Evolutionary conservation across 2,888 invertebrate species (phyloP), one percentile per base, ranked within the genome.

Genomic region (Nymphalis urticae): DNA sequence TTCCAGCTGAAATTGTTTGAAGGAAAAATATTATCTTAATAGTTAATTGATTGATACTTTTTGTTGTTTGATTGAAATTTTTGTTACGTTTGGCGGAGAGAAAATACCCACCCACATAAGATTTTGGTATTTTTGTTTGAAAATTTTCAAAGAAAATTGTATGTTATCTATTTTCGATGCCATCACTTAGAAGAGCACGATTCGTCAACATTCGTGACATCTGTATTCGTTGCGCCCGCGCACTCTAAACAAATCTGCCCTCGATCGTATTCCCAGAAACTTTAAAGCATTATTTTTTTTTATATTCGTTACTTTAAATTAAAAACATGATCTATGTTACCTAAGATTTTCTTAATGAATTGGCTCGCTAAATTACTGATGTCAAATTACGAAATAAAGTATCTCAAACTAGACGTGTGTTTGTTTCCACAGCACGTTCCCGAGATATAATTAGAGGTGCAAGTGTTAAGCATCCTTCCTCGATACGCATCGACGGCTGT

Each of bases 391-490:
- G 64, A 70, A 73, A 71, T 58, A 69, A 69, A 69, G 71, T 61
- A 69, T 59, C 68, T 65, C 56, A 54, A 70, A 68, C 66, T 72
- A 69, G 66, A 65, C 69, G 63, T 50, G 51, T 61, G 82, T 90
- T 90, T 88, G 85, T 89, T 90, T 86, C 82, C 74, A 77, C 80
- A 86, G 76, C 79, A 81, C 85, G 85, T 87, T 84, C 84, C 84
- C 76, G 73, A 84, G 88, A 85, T 90, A 89, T 89, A 88, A 90
- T 90, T 90, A 90, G 87, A 88, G 88, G 85, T 89, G 86, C 87
- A 87, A 90, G 87, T 89, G 89, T 85, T 88, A 86, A 87, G 87
- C 86, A 89, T 90, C 90, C 89, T 89, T 90, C 87, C 87, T 88
- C 90, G 85, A 87, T 82, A 86, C 86, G 90, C 87, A 85, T 86